A percentile compares a stretch with the other conserved stretches of the same genome.
Evolutionary conservation across 2,797 vertebrate genomes (phyloP).

Genomic region (Mico argentatus): DNA sequence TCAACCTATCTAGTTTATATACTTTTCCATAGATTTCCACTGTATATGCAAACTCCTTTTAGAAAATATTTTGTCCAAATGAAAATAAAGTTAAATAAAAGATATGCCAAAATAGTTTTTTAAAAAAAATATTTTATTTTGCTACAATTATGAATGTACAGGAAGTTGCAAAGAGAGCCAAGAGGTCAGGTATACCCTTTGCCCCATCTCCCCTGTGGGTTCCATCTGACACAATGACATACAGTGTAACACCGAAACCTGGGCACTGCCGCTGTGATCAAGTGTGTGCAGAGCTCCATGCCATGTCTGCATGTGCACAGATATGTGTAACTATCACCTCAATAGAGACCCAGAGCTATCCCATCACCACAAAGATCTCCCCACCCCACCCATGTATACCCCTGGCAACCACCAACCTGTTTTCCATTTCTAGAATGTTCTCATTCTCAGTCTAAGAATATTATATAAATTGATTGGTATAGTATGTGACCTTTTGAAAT

Average conservation of each 20-base stretch:
- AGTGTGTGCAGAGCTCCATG: accelerated
- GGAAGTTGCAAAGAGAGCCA: background rate
- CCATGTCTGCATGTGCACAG: accelerated
- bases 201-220: background rate
- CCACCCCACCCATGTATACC: too few relatives aligned
- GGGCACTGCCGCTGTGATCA: background rate
- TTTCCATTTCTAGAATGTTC: background rate
- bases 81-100: background rate
- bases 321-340: background rate
- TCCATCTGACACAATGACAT: background rate
- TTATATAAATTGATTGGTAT: background rate
- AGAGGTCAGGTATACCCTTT: background rate
- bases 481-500: background rate
- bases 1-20: background rate
- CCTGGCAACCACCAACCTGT: background rate
- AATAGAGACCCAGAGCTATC: background rate
- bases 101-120: background rate
- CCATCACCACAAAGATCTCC: background rate
- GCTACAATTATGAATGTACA: background rate
- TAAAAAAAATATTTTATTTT: background rate
- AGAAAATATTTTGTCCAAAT: slow-evolving; percentile 13
- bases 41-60: background rate
- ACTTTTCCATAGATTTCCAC: background rate
- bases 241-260: background rate
- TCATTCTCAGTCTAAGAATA: background rate